Conservation (phyloP, 2,113 vertebrate species). For the Trogon surrucura region DNA sequence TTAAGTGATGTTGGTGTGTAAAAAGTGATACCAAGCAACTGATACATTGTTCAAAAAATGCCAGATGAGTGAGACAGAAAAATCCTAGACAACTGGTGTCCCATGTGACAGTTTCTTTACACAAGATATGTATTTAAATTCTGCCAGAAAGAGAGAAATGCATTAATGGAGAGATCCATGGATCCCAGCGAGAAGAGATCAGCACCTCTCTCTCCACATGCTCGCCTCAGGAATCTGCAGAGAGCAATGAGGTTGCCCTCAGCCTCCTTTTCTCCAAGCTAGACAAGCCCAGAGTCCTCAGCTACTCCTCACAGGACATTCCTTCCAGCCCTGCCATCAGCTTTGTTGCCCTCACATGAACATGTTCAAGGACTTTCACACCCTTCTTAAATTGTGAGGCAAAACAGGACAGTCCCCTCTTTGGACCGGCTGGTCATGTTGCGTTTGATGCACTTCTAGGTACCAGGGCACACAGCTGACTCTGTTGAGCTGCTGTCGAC, state of each 20-base stretch:
- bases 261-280: not conserved
- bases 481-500: not conserved
- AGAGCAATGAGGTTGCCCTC: not conserved
- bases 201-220: not conserved
- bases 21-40: not conserved
- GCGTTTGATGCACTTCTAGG: too few species aligned
- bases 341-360: not conserved
- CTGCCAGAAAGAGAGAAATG: not conserved
- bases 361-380: not conserved
- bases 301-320: too few species aligned
- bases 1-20: not conserved
- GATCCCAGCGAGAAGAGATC: not conserved
- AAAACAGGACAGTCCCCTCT: not conserved
- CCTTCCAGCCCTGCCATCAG: not conserved
- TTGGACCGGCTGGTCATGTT: not conserved
- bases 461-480: not conserved
- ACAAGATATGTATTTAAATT: not conserved
- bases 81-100: not conserved
- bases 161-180: not conserved
- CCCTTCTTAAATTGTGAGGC: not conserved
- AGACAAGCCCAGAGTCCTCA: not conserved
- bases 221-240: not conserved
- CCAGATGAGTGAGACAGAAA: not conserved
- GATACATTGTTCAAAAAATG: not conserved
- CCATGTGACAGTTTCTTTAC: fast-evolving